phyloP scores from a whole-genome alignment of 2,797 vertebrate species.

The Babyrousa celebensis region DNA sequence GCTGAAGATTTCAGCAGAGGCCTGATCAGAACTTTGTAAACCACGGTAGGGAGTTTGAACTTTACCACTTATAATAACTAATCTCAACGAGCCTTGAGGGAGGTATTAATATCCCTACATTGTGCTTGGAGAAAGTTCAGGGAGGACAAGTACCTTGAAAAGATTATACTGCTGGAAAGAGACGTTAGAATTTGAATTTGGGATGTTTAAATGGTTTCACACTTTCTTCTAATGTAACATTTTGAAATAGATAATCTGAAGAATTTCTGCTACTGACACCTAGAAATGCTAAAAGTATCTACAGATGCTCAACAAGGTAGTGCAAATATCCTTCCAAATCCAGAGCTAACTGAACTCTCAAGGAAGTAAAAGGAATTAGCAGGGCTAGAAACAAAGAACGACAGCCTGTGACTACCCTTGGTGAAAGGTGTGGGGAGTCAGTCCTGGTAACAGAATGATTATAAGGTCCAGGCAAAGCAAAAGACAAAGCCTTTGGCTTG shows the following conservation, averaged over 20 bases:
- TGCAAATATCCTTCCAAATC: constrained; percentile 56
- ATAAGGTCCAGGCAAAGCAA: neutral
- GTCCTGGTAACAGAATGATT: neutral
- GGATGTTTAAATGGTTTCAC: constrained; percentile 37
- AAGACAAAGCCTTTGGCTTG: neutral
- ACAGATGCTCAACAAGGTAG: constrained; percentile 11
- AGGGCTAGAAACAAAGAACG: neutral
- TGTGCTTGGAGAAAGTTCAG: neutral
- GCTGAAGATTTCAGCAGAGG: neutral
- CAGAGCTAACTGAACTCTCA: constrained; percentile 17
- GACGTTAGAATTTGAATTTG: constrained; percentile 31
- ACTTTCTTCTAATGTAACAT: constrained; percentile 20
- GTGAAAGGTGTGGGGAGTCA: neutral
- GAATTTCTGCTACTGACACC: constrained; percentile 35
- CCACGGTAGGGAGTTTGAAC: neutral
- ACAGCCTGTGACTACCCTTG: neutral
- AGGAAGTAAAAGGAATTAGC: neutral
- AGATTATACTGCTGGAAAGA: constrained; percentile 13
- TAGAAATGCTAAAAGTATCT: constrained; percentile 45
- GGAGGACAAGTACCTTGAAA: neutral
- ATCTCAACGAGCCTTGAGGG: neutral
- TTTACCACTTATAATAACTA: neutral
- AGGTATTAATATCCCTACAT: neutral
- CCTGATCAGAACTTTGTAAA: neutral
- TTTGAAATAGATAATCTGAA: constrained; percentile 60